Conservation (phyloP, 2,113 vertebrate genomes). For the Gnathonemus longibarbis region DNA sequence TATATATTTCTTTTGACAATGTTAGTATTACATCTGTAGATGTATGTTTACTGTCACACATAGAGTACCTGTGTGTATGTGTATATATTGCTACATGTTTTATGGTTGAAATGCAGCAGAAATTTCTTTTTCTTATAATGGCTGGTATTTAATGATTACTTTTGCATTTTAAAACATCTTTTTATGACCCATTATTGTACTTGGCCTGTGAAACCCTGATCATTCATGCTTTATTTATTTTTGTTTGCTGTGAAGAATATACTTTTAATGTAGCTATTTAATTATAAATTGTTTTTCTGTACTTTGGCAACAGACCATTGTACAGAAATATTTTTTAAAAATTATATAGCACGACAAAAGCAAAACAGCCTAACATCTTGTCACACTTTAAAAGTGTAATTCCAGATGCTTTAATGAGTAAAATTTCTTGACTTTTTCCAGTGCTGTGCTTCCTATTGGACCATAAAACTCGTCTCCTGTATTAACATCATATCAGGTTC, state of each 20-base stretch:
- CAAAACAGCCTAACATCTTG: not conserved
- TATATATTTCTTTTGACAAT: not conserved
- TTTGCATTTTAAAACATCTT: not conserved
- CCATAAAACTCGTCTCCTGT: not conserved
- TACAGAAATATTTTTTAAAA: not conserved
- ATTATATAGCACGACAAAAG: not conserved
- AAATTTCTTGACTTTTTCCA: not conserved
- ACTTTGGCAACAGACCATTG: not conserved
- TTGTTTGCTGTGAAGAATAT: not conserved
- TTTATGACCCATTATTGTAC: not conserved
- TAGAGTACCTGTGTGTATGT: not conserved
- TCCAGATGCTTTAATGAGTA: not conserved
- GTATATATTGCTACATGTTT: not conserved
- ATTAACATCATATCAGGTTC: not conserved
- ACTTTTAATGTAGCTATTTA: not conserved
- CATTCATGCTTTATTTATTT: not conserved
- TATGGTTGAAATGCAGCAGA: not conserved
- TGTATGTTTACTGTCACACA: not conserved
- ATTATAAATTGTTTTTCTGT: not conserved
- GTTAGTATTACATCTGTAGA: not conserved
- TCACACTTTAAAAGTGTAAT: not conserved
- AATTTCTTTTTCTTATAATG: not conserved
- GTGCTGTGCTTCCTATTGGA: not conserved
- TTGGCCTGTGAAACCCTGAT: not conserved
- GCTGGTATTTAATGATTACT: not conserved